These are phyloP conservation scores for Gymnoscelis rufifasciata DNA, from an alignment of 2,888 invertebrate species.

Conservation along the genomic window DNA sequence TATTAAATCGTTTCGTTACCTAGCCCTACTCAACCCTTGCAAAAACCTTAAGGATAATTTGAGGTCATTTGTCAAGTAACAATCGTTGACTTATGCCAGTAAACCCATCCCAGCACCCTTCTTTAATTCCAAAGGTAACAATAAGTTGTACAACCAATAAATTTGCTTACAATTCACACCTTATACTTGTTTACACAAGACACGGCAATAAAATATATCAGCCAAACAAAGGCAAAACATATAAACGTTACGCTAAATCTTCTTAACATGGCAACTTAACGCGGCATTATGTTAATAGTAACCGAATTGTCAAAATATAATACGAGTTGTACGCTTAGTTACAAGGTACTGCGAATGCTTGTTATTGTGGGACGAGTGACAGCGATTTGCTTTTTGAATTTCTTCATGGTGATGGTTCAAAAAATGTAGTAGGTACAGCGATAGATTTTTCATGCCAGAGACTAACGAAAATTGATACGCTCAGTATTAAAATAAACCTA, in stretches of 20 bases:
- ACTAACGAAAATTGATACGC: too few relatives aligned
- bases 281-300: conserved; percentile 61
- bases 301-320: conserved; percentile 72
- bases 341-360: too few relatives aligned
- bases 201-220: conserved; percentile 71
- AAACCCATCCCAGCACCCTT: conserved; percentile 45
- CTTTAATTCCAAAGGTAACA: conserved; percentile 49
- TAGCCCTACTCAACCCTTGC: too few relatives aligned
- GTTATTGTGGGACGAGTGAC: conserved; percentile 1
- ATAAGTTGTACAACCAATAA: conserved; percentile 65
- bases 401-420: too few relatives aligned
- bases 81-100: conserved; percentile 25
- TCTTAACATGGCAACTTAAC: conserved; percentile 57
- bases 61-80: conserved; percentile 26
- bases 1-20: too few relatives aligned
- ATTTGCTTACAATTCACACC: conserved; percentile 72
- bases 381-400: conserved; percentile 36
- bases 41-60: conserved; percentile 15
- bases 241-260: conserved; percentile 50
- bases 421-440: too few relatives aligned
- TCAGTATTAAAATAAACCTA: too few relatives aligned
- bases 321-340: conserved; percentile 27
- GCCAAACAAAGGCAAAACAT: conserved; percentile 68
- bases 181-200: conserved; percentile 75
- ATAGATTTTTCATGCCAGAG: too few relatives aligned